Evolutionary conservation across 1,140 invertebrate genomes (phyloP).

Genomic region (Chelonus insularis): DNA sequence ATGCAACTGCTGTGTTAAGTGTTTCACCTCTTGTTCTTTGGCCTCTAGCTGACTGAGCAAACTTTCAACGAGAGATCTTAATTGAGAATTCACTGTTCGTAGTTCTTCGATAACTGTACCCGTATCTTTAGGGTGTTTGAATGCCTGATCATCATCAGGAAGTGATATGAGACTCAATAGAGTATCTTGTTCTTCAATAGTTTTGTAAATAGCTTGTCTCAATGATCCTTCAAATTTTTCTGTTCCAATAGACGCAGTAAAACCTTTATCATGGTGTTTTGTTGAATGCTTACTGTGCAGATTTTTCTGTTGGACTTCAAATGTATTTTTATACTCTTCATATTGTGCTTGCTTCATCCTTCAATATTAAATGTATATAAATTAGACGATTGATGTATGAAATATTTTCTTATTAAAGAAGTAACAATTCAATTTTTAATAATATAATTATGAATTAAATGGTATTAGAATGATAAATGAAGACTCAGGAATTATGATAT

Average conservation of each 20-base stretch:
- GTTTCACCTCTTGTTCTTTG: constrained; percentile 63
- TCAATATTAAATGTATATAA: too few species aligned
- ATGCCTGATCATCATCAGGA: constrained; percentile 46
- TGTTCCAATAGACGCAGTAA: not conserved
- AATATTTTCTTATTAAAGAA: too few species aligned
- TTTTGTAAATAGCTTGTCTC: constrained; percentile 63
- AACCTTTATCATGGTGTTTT: constrained; percentile 21
- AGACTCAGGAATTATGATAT: too few species aligned
- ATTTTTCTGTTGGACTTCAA: constrained; percentile 60
- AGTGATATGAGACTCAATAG: constrained; percentile 51
- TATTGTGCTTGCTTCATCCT: constrained; percentile 65
- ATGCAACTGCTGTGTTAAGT: constrained; percentile 55
- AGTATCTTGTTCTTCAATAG: constrained; percentile 67
- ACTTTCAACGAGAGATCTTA: constrained; percentile 62
- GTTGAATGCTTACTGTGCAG: constrained; percentile 35
- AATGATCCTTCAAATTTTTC: constrained; percentile 56
- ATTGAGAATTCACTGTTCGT: constrained; percentile 62
- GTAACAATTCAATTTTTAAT: too few species aligned
- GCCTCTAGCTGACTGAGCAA: constrained; percentile 65
- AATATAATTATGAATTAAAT: too few species aligned
- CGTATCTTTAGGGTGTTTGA: constrained; percentile 64
- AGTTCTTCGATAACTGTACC: constrained; percentile 66
- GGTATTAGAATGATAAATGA: too few species aligned
- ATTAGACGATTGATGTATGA: too few species aligned
- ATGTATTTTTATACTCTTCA: constrained; percentile 62